Base-by-base conservation (phyloP, 2,888 invertebrate species). In the Euplexia lucipara region DNA sequence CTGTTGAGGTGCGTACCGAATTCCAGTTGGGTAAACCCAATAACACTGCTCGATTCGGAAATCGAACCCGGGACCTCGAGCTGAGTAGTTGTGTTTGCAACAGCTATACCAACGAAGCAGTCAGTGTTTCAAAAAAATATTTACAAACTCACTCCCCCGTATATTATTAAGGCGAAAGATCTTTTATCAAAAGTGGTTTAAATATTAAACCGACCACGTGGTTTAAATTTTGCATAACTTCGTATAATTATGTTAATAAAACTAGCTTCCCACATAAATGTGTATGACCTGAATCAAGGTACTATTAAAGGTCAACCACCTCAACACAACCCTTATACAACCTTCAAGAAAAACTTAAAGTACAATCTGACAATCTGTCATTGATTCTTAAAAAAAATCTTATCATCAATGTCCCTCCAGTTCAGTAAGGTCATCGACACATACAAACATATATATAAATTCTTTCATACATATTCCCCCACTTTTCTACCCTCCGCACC, bases 401-500 rank as follows among this genome's bases (percentile, higher is more conserved):
- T 80, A 82, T 79, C 83, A 76, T 45, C 54, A 66, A 62, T 39
- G 34, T 51, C 41, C 53, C 39, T 20, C n/a, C 37, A 42, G 16
- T 47, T 67, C 12, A 6, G n/a, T 41, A 62, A 80, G 79, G 78
- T 82, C 79, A 77, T 80, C 70, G 79, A 70, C 79, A 67, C 70
- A 78, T 52, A 69, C 52, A 78, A 70, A 77, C 78, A 74, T 66
- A 78, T 64, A 63, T 60, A 69, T 60, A 76, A 72, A 77, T 74
- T 80, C 74, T 77, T 56, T 67, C 51, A 78, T 69, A 70, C 64
- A 66, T 48, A 56, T 52, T 56, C 80, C 78, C 75, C 54, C 63
- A 62, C 62, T 68, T 62, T 66, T 14, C 79, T 57, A 78, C 81
- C 85, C 85, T 35, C 57, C 30, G 6, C 68, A 73, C 80, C 85